Evolutionary conservation across 1,140 invertebrate genomes (phyloP), one percentile per base, ranked within the genome.

Genomic region (Pectinophora gossypiella): DNA sequence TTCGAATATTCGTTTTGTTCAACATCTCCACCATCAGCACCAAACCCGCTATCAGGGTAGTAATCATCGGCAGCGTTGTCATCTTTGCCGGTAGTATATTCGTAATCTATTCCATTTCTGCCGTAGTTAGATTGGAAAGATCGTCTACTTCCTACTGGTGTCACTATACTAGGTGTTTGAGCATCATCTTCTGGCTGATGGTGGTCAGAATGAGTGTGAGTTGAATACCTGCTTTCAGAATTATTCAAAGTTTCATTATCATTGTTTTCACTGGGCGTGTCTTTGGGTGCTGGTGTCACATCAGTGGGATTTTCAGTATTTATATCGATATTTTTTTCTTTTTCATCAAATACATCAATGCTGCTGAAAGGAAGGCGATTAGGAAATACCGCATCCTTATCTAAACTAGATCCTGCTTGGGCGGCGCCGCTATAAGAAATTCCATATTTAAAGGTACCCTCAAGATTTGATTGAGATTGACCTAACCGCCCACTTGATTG

Each of bases 351-450:
- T 4, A 87, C 84, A 61, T 87, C 73, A 27, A 85, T 79, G 75
- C 84, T 85, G 16, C 84, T 80, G 60, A 85, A 87, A 10, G 76
- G 52, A 47, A 82, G 48, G 50, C 76, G 68, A 53, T 77, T 85
- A 5, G 74, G 69, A 54, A 85, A 85, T 54, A 85, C 68, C 22
- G 79, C 70, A 50, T 85, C 81, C 61, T 87, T 87, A 54, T 90
- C 89, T 35, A 91, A 89, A 56, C 94, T 94, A 9, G 94, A 93
- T 10, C 93, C 93, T 21, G 95, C 91, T 77, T 96, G 95, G 2
- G 95, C 94, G 0, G 93, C 94, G 10, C 95, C 95, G 20, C 90
- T 93, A 61, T 95, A 96, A 10, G 91, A 92, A 16, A 95, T 94
- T 13, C 95, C 94, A 73, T 93, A 94, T 68, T 90, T 90, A 64